Base-by-base conservation (phyloP, 2,797 vertebrate species). In the Semotilus atromaculatus region DNA sequence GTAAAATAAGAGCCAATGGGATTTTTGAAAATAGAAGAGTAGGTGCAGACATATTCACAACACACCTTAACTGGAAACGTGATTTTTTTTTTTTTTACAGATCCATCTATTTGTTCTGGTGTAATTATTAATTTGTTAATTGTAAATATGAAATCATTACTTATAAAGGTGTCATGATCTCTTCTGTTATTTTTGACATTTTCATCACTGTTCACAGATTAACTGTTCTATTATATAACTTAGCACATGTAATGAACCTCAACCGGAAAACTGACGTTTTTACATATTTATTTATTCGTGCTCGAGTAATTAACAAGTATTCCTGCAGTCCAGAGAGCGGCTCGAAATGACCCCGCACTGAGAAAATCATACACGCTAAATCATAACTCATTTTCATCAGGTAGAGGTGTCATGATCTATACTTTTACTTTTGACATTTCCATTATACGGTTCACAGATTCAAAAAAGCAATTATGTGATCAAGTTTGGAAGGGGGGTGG, bases 381-480 rank as follows among this genome's bases (percentile, higher is more conserved):
- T 55, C 62, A 43, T 26, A 82, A 75, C 60, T 83, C 7, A 23
- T 76, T 81, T 70, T 58, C 45, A 67, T 76, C 82, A 45, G 64
- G 73, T 77, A 76, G 10, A 84, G 18, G 26, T 78, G 74, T 71
- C 74, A 60, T 26, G 34, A 84, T 86, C 62, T 80, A 72, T 79
- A 51, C 48, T 77, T 84, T 45, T 21, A 43, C 71, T 67, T 29
- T 66, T 83, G 76, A 73, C 76, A 74, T 75, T 84, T 81, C 16
- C 51, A 80, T 76, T 76, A 76, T 38, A 75, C 34, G 60, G 84
- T 74, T 85, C 78, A 67, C 60, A n/a, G 71, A 80, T 81, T 81
- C 62, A 81, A 64, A 31, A 81, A 84, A 26, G 64, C 82, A 84
- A 81, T 81, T 87, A 81, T 38, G 53, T 31, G 64, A 77, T 76